Evolutionary conservation across 2,113 vertebrate species (phyloP).

Genomic region (Pterophyllum scalare): DNA sequence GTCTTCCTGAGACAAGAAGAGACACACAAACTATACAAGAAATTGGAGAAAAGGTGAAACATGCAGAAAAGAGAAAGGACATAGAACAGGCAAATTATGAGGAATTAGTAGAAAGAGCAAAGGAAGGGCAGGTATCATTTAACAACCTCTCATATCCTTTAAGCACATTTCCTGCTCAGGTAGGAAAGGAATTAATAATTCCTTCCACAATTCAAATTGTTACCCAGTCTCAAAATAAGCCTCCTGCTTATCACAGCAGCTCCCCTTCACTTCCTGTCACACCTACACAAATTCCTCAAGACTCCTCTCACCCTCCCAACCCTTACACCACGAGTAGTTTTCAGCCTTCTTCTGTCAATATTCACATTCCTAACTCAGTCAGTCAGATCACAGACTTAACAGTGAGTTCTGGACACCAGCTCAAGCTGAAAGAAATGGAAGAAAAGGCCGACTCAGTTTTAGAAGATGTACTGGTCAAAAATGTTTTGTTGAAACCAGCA

Average conservation of each 20-base stretch:
- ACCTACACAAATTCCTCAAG: neutral
- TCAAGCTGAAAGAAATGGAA: slow-evolving; percentile 19
- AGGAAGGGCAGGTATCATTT: neutral
- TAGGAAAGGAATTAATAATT: neutral
- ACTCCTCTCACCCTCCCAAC: neutral
- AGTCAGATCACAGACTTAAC: neutral
- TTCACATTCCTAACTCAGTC: neutral
- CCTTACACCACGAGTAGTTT: neutral
- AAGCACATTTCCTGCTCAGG: slow-evolving; percentile 19
- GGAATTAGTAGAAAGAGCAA: slow-evolving; percentile 9
- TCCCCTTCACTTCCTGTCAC: neutral
- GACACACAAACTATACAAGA: neutral
- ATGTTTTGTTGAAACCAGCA: neutral
- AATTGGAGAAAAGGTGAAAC: neutral
- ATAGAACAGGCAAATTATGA: slow-evolving; percentile 5
- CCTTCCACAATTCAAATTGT: slow-evolving; percentile 10
- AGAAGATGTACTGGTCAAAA: slow-evolving; percentile 4
- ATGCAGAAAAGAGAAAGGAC: neutral
- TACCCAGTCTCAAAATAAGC: slow-evolving; percentile 24
- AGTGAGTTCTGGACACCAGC: slow-evolving; percentile 4
- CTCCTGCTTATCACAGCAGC: slow-evolving; percentile 11
- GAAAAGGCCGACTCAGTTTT: neutral
- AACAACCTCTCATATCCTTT: slow-evolving; percentile 21
- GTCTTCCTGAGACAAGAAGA: neutral
- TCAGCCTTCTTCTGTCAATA: neutral